Base-by-base conservation (phyloP, 2,113 vertebrate genomes). In the Leptobrachium leishanense region DNA sequence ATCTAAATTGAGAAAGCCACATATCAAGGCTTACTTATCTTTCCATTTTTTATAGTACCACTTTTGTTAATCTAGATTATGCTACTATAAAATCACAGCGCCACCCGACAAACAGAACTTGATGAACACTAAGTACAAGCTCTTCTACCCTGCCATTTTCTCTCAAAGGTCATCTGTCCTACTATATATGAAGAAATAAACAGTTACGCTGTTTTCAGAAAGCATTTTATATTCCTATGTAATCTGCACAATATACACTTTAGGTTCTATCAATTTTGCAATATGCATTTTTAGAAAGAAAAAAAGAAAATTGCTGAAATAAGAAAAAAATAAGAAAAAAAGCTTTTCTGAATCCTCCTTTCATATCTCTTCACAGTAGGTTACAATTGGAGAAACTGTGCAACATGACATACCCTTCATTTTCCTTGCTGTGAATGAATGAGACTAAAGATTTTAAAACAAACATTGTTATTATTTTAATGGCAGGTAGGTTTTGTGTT, bases 381-480 rank as follows among this genome's bases (percentile, higher is more conserved):
- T 43, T 68, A 31, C 78, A 74, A 67, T 74, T 62, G 71, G n/a
- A 74, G 65, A 81, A 50, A 68, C 72, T 68, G 72, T 74, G 78
- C 42, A 55, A 59, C 64, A 15, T 63, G 39, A 64, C 68, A 53
- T 40, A 59, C 72, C 68, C 64, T 64, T 64, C 74, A 81, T 68
- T 74, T 68, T 74, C 72, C 78, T 81, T 74, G 78, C 78, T 81
- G 78, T 81, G 78, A 74, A n/a, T 74, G 78, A 81, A 81, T 81
- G 64, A 68, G 78, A 68, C 42, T 74, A 59, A 74, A 66, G 78
- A 68, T 59, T 74, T 68, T 74, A 81, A 62, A 62, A 68, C 71
- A 81, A 74, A 68, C 72, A 81, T 81, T 66, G 64, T 46, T 73
- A 79, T 79, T 79, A 79, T 79, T 74, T 81, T 74, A 74, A 68